These are phyloP conservation scores for Onychomys torridus DNA, from an alignment of 2,797 vertebrate genomes.

Conservation along the genomic window DNA sequence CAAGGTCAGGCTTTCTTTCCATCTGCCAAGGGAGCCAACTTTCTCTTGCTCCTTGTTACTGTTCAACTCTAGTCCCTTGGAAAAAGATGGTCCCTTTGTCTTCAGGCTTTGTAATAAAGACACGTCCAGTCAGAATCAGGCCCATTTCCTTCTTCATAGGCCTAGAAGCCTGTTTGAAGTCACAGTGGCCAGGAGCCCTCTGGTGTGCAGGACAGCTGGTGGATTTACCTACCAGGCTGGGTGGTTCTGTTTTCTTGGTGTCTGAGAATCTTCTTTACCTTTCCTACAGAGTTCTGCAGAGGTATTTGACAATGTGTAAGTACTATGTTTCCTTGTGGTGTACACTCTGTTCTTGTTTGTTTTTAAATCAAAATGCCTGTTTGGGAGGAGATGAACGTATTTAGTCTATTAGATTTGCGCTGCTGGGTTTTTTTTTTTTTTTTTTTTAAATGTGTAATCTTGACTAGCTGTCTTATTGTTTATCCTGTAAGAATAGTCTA, in stretches of 20 bases:
- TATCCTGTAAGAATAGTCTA: constrained; percentile 89
- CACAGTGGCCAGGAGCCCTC: constrained; percentile 46
- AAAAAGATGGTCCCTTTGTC: not conserved
- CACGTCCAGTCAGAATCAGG: not conserved
- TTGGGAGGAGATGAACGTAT: constrained; percentile 84
- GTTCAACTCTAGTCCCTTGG: constrained; percentile 37
- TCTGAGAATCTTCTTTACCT: constrained; percentile 70
- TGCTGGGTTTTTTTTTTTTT: constrained; percentile 87
- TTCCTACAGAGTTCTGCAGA: constrained; percentile 78
- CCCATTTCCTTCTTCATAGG: not conserved
- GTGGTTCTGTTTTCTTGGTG: constrained; percentile 61
- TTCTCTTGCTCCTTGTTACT: not conserved
- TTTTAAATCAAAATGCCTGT: constrained; percentile 86
- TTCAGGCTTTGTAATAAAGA: constrained; percentile 48
- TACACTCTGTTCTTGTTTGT: constrained; percentile 80
- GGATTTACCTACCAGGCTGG: constrained; percentile 72
- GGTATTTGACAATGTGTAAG: constrained; percentile 83
- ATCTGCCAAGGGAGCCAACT: not conserved
- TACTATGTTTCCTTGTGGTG: constrained; percentile 81
- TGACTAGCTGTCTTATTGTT: constrained; percentile 88
- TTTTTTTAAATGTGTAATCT: constrained; percentile 88
- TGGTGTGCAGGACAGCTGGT: not conserved
- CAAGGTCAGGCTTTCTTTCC: not conserved
- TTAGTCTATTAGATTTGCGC: constrained; percentile 88
- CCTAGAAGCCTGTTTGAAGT: not conserved